Evolutionary conservation across 2,888 invertebrate species (phyloP), one percentile per base, ranked within the genome.

Genomic region (Isotomurus palustris): DNA sequence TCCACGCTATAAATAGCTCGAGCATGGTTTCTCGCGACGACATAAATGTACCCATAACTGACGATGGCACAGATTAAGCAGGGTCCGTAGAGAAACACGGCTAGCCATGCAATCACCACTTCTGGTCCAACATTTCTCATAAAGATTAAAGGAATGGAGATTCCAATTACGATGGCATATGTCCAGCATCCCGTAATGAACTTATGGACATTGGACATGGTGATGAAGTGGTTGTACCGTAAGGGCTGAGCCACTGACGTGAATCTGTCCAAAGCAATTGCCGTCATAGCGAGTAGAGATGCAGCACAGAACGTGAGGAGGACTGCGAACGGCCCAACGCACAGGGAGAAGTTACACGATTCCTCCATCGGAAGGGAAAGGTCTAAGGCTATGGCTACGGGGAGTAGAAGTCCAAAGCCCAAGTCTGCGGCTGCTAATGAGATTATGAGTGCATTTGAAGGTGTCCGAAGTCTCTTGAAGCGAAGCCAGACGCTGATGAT

Each of bases 31-130:
- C 83, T 74, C 12, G 84, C 84, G 28, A 84, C 80, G 58, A 81
- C 75, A 72, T 82, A 83, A 60, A 84, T 81, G 75, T 83, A 82
- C 66, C 79, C 78, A 74, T 84, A 84, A 73, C 83, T 83, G 41
- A 79, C 76, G 43, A 82, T 73, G 10, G 83, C 76, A 25, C 81
- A 77, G 35, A 81, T 71, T 14, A 81, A 80, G 64, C 82, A 80
- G 3, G 83, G 83, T 25, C 80, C 79, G 75, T 82, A 83, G 41
- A 84, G 80, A 24, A 81, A 79, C 43, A 67, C 44, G 6, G 56
- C 58, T 35, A 67, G 32, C 66, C 65, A 68, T 19, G 61, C 62
- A 57, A 70, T 62, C 48, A 62, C 50, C 32, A 63, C 56, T 44
- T 67, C 62, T 12, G 56, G 59, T 22, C 60, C 61, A 21, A 56